phyloP scores from a whole-genome alignment of 2,888 invertebrate species.

The Macropis europaea region DNA sequence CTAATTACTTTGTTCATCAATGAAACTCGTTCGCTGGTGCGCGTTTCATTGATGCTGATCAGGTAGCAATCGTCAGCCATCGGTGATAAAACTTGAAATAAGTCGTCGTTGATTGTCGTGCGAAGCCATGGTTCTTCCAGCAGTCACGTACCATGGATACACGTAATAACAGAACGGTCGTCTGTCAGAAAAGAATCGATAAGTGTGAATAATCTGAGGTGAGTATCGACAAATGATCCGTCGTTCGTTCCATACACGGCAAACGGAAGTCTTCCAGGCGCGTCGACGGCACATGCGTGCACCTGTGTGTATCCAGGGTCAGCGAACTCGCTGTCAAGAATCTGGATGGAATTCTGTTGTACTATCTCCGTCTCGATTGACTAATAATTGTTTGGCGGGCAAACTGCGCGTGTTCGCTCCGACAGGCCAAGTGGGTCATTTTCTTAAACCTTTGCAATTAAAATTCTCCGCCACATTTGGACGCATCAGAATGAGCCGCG shows the following conservation, averaged over 20 bases:
- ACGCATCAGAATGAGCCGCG: constrained; percentile 18
- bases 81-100: too few relatives aligned
- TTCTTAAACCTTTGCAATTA: constrained; percentile 6
- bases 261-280: constrained; percentile 60
- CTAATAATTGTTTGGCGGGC: background rate
- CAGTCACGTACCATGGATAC: too few relatives aligned
- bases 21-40: too few relatives aligned
- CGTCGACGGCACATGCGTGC: constrained; percentile 31
- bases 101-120: too few relatives aligned
- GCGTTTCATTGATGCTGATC: too few relatives aligned
- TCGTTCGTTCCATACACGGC: constrained; percentile 52
- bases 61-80: too few relatives aligned
- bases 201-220: constrained; percentile 56
- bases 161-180: too few relatives aligned
- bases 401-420: background rate
- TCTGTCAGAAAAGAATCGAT: constrained; percentile 31
- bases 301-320: constrained; percentile 55
- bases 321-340: constrained; percentile 58
- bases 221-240: constrained; percentile 55
- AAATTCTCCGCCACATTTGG: constrained; percentile 16
- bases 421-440: background rate
- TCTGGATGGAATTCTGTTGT: constrained; percentile 66
- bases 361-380: constrained; percentile 1
- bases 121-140: too few relatives aligned
- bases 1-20: too few relatives aligned